Evolutionary conservation across 1,140 invertebrate species (phyloP), one percentile per base, ranked within the genome.

Genomic region (Bombus sylvicola): DNA sequence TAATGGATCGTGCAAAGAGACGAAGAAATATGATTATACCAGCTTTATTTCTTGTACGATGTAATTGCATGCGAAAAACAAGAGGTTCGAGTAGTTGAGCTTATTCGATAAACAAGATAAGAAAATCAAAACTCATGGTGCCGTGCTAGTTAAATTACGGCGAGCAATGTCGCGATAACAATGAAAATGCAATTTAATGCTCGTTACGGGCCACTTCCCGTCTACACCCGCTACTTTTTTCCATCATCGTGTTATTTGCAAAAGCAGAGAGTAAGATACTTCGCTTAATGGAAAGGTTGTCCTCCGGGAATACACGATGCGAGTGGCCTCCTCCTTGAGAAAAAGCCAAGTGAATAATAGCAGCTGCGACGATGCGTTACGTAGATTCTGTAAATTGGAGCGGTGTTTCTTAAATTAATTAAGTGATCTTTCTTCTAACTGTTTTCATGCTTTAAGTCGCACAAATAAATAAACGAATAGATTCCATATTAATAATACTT

Each of bases 161-260:
- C 41, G 22, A 22, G 28, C 41, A 69, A 57, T 71, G 72, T 68
- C 34, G 18, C 43, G 53, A 41, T 76, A 69, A 81, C 53, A 59
- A 86, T 68, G 81, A 84, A 89, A 90, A 87, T 89, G 80, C 75
- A 89, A 89, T 89, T 89, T 89, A 89, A 90, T 69, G 85, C 73
- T 89, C 69, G 77, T 87, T 59, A 39, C 76, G 62, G 73, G 76
- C 76, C 47, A 53, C 82, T 89, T 87, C 62, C 76, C 72, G 41
- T 83, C 62, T 78, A 69, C 74, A 75, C 37, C 28, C 34, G 28
- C 83, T 87, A 84, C 68, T 66, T 81, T 87, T 81, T 87, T 83
- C 39, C 74, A 85, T 89, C 83, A 89, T 90, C 81, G 76, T 22
- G 71, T 90, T 84, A 82, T 76, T 89, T 78, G 68, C 64, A 79